These are phyloP conservation scores for Leiothrix lutea DNA, from an alignment of 2,113 vertebrate species.

Conservation along the genomic window DNA sequence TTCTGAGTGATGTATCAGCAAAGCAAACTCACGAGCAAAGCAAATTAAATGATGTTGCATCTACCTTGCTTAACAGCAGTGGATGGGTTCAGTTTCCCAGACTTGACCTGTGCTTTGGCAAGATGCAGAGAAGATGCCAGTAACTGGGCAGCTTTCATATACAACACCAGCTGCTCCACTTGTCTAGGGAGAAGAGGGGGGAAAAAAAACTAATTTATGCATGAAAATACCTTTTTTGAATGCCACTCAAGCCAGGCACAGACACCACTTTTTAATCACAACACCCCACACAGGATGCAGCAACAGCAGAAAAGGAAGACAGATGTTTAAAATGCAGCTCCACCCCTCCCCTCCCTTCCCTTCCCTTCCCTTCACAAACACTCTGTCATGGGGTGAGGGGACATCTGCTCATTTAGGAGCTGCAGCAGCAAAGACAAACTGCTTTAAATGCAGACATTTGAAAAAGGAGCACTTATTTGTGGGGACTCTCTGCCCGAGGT, in stretches of 20 bases:
- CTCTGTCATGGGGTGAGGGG: background rate
- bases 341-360: conserved; percentile 4
- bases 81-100: conserved; percentile 92
- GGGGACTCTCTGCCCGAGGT: background rate
- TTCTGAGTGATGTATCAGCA: background rate
- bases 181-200: conserved; percentile 70
- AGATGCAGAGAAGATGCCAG: conserved; percentile 93
- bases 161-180: conserved; percentile 94
- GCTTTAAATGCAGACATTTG: background rate
- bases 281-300: background rate
- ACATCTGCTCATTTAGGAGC: background rate
- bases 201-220: background rate
- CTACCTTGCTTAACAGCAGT: conserved; percentile 93
- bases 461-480: background rate
- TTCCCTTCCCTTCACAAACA: conserved; percentile 17
- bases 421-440: conserved; percentile 12
- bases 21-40: background rate
- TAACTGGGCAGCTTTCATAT: conserved; percentile 95
- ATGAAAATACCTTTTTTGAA: background rate
- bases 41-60: background rate
- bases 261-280: background rate
- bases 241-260: background rate
- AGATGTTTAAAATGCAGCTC: conserved; percentile 38
- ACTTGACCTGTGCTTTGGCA: conserved; percentile 95
- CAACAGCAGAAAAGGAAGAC: background rate